A percentile compares a stretch with the other conserved stretches of the same genome.
These are phyloP conservation scores for Rallus crepitans DNA, from an alignment of 2,797 vertebrate species.

Conservation along the genomic window DNA sequence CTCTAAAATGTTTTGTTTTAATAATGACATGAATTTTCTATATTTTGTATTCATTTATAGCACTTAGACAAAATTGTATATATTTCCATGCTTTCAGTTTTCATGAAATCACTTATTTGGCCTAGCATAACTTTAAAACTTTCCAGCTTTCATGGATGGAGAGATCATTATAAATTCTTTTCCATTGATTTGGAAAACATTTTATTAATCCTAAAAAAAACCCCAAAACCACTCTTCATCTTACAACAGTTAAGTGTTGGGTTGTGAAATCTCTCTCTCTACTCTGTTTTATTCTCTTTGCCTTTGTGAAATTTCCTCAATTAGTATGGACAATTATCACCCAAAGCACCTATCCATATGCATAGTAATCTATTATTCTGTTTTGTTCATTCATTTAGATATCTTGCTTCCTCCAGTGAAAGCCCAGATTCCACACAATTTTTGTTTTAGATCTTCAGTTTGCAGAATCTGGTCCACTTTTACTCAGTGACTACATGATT, in stretches of 20 bases:
- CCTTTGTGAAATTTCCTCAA: neutral
- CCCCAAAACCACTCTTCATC: neutral
- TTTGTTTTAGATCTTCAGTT: neutral
- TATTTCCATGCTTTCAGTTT: constrained; percentile 44
- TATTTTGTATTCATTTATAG: neutral
- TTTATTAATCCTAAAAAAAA: neutral
- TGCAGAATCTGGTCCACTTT: neutral
- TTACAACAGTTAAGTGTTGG: neutral
- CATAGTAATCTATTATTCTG: neutral
- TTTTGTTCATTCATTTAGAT: neutral
- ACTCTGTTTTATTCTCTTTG: neutral
- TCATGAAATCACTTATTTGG: constrained; percentile 55
- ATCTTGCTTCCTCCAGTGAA: neutral
- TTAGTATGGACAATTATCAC: neutral
- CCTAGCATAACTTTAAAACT: constrained; percentile 7
- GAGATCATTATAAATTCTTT: constrained; percentile 19
- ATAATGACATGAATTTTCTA: neutral
- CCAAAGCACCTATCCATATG: neutral
- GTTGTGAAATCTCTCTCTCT: neutral
- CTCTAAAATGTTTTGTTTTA: neutral
- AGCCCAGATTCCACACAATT: neutral
- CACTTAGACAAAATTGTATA: neutral
- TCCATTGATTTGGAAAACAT: neutral
- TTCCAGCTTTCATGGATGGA: constrained; percentile 16
- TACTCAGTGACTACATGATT: neutral